Percentiles rank a stretch among this genome's conserved stretches.
phyloP scores from a whole-genome alignment of 2,888 invertebrate genomes.

The Patella caerulea region DNA sequence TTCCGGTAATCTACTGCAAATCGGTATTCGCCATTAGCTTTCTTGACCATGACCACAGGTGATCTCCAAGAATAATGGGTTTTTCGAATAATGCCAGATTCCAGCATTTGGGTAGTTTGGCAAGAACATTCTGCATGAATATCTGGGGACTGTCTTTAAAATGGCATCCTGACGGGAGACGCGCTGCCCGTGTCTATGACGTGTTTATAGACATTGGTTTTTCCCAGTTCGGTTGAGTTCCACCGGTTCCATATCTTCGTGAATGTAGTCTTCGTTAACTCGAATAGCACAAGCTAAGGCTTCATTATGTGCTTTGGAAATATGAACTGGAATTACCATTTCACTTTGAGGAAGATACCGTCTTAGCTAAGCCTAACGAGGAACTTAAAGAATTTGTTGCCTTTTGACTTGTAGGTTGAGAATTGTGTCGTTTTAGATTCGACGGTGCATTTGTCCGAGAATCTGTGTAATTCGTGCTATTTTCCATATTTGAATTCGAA shows the following conservation, averaged over 20 bases:
- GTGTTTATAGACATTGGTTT: background rate
- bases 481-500: too few relatives aligned
- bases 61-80: constrained; percentile 26
- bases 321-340: background rate
- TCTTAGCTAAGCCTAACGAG: background rate
- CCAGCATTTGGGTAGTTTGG: constrained; percentile 35
- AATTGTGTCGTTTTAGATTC: too few relatives aligned
- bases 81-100: constrained; percentile 21
- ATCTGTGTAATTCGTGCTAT: too few relatives aligned
- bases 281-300: too few relatives aligned
- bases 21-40: constrained; percentile 34
- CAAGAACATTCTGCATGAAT: constrained; percentile 19
- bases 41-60: constrained; percentile 38
- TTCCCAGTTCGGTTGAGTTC: background rate
- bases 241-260: too few relatives aligned
- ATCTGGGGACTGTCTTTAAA: constrained; percentile 31
- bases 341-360: background rate
- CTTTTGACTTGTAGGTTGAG: background rate
- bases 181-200: constrained; percentile 27
- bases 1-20: constrained; percentile 39
- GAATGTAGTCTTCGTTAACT: too few relatives aligned
- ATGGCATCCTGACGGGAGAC: constrained; percentile 26
- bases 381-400: background rate
- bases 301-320: background rate
- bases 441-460: too few relatives aligned